A percentile compares a stretch with the other conserved stretches of the same genome.
Conservation (phyloP, 2,113 vertebrate genomes). For the Sylvia atricapilla region DNA sequence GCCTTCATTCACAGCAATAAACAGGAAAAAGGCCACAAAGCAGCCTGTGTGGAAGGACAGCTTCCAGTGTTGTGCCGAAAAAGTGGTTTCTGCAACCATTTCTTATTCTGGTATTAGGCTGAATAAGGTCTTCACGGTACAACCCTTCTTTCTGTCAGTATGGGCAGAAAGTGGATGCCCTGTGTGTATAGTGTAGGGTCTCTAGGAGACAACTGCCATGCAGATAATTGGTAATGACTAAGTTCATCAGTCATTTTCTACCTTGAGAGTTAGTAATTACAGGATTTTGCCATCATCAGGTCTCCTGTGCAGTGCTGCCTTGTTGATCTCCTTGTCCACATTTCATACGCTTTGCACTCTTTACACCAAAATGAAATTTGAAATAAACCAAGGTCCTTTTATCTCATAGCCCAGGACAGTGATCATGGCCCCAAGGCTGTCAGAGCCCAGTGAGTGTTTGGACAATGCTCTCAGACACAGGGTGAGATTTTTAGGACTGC, state of each 20-base stretch:
- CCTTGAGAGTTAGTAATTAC: not conserved
- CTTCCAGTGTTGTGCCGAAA: not conserved
- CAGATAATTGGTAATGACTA: not conserved
- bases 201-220: not conserved
- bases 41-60: not conserved
- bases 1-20: not conserved
- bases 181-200: not conserved
- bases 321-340: not conserved
- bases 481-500: not conserved
- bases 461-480: not conserved
- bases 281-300: not conserved
- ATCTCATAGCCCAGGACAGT: not conserved
- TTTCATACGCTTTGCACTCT: accelerated
- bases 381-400: not conserved
- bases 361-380: not conserved
- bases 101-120: not conserved
- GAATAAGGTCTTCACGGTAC: not conserved
- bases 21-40: not conserved
- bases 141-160: not conserved
- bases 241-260: not conserved
- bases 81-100: not conserved
- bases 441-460: not conserved
- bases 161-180: not conserved
- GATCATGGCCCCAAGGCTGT: not conserved
- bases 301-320: not conserved